A percentile compares a stretch with the other conserved stretches of the same genome.
Evolutionary conservation across 2,888 invertebrate species (phyloP).

Genomic region (Lasioglossum vierecki): DNA sequence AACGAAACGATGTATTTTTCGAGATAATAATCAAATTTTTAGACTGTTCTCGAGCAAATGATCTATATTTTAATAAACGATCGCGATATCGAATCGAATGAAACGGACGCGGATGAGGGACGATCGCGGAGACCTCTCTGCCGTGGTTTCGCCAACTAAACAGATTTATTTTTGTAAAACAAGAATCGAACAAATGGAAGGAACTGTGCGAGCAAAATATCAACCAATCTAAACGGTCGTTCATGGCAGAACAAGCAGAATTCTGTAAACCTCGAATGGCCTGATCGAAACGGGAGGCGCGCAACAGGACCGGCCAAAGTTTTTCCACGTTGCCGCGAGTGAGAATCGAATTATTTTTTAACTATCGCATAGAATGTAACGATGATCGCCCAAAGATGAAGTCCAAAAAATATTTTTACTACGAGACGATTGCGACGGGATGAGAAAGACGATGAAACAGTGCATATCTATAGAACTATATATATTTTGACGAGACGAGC

Average conservation of each 20-base stretch:
- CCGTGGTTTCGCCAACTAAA: constrained; percentile 34
- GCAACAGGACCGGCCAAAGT: constrained; percentile 42
- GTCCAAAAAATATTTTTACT: constrained; percentile 82
- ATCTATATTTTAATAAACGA: constrained; percentile 42
- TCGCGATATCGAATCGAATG: constrained; percentile 36
- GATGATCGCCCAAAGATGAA: constrained; percentile 80
- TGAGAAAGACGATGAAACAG: constrained; percentile 35
- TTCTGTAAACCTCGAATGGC: constrained; percentile 31
- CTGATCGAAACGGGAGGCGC: constrained; percentile 36
- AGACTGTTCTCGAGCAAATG: constrained; percentile 3
- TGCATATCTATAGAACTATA: constrained; percentile 62
- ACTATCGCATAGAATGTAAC: constrained; percentile 51
- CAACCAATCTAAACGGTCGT: constrained; percentile 5
- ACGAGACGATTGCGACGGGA: constrained; percentile 52
- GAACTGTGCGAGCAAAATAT: constrained; percentile 18
- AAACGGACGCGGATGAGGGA: neutral
- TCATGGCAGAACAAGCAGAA: constrained; percentile 14
- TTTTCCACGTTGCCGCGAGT: constrained; percentile 42
- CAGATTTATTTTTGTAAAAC: constrained; percentile 65
- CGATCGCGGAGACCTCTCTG: constrained; percentile 37
- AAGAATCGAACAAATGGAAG: neutral
- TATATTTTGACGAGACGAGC: constrained; percentile 65
- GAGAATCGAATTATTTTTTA: constrained; percentile 70
- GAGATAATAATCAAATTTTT: constrained; percentile 24
- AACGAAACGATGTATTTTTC: constrained; percentile 48